A percentile compares a stretch with the other conserved stretches of the same genome.
Evolutionary conservation across 2,113 vertebrate genomes (phyloP).

Genomic region (Patagioenas fasciata): DNA sequence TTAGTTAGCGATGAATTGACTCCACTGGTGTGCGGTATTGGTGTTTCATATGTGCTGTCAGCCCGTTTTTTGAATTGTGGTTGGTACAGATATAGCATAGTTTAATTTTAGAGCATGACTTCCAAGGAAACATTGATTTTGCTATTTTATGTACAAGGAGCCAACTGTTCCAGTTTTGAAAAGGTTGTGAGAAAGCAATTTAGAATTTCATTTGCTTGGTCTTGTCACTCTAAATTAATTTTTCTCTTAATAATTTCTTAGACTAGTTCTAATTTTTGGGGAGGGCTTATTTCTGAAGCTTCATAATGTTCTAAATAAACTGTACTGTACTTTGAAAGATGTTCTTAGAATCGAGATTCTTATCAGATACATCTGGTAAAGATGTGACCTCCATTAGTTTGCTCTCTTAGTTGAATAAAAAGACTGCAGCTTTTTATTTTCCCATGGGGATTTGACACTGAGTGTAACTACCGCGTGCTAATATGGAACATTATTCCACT

Average conservation of each 20-base stretch:
- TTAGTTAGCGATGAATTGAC: background rate
- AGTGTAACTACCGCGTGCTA: background rate
- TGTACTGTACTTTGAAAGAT: background rate
- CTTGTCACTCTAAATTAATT: background rate
- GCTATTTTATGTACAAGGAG: background rate
- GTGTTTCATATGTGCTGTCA: background rate
- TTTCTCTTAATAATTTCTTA: background rate
- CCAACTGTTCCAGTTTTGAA: background rate
- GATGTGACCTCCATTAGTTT: background rate
- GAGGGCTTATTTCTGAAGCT: background rate
- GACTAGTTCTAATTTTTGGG: background rate
- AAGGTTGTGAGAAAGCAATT: background rate
- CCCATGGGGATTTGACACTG: background rate
- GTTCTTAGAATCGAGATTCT: background rate
- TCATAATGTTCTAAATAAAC: background rate
- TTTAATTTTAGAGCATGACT: constrained; percentile 7
- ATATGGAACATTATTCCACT: background rate
- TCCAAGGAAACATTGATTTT: background rate
- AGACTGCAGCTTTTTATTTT: background rate
- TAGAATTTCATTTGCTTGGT: background rate
- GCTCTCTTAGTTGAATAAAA: background rate
- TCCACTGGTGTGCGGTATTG: background rate
- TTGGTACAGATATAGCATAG: background rate
- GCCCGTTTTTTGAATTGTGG: background rate
- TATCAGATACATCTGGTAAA: background rate